A percentile compares a stretch with the other conserved stretches of the same genome.
Conservation (phyloP, 2,888 invertebrate genomes). For the Polydrusus pterygomalis region DNA sequence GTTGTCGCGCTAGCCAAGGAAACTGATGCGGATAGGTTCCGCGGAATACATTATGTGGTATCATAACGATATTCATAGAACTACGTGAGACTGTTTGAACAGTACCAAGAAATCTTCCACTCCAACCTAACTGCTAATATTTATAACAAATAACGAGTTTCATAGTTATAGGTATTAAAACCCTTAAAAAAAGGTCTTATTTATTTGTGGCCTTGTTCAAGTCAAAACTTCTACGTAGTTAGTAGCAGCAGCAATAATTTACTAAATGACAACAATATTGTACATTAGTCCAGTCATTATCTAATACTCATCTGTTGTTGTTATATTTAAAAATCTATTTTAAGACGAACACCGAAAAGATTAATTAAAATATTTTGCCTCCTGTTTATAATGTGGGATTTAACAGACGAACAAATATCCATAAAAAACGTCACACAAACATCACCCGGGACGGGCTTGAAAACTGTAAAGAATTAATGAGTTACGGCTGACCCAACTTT, state of each 20-base stretch:
- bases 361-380: background rate
- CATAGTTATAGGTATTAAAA: too few species aligned
- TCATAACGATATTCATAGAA: too few species aligned
- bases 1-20: too few species aligned
- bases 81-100: too few species aligned
- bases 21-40: too few species aligned
- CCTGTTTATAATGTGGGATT: background rate
- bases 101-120: too few species aligned
- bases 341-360: background rate
- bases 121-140: too few species aligned
- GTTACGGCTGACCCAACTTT: constrained; percentile 47
- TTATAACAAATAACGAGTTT: too few species aligned
- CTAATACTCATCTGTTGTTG: background rate
- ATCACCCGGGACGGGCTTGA: constrained; percentile 16
- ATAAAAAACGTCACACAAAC: constrained; percentile 23
- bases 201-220: too few species aligned
- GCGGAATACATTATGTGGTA: too few species aligned
- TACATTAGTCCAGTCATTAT: background rate
- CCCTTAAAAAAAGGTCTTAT: too few species aligned
- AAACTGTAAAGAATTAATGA: constrained; percentile 52
- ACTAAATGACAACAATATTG: background rate
- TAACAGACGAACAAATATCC: constrained; percentile 9
- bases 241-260: background rate
- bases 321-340: background rate
- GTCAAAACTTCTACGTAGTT: too few species aligned